These are phyloP conservation scores for Trichogramma dendrolimi DNA, from an alignment of 2,888 invertebrate species.

Conservation along the genomic window DNA sequence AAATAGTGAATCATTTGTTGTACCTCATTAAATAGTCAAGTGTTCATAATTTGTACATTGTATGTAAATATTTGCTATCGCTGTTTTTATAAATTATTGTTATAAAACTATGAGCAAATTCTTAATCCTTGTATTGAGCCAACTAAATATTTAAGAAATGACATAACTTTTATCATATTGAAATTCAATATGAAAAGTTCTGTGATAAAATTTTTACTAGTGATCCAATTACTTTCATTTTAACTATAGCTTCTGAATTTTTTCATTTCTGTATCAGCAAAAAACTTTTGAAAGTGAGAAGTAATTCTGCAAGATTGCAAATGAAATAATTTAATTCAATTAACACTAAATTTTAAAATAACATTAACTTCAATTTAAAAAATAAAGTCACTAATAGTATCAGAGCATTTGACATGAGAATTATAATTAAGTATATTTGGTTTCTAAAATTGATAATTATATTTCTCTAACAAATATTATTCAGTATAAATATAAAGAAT, in stretches of 20 bases:
- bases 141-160: too few relatives aligned
- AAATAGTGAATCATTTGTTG: too few relatives aligned
- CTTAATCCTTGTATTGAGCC: background rate
- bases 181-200: too few relatives aligned
- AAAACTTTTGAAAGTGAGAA: too few relatives aligned
- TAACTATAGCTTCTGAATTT: too few relatives aligned
- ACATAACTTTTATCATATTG: too few relatives aligned
- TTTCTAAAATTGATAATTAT: background rate
- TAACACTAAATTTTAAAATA: background rate
- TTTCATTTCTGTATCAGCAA: too few relatives aligned
- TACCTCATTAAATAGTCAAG: too few relatives aligned
- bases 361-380: background rate
- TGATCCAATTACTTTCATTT: too few relatives aligned
- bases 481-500: background rate
- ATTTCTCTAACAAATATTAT: background rate
- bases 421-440: background rate
- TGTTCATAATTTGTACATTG: background rate
- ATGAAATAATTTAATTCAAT: too few relatives aligned
- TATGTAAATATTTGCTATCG: background rate
- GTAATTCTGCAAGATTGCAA: too few relatives aligned
- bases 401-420: background rate
- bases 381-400: background rate
- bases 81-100: conserved; percentile 9
- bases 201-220: too few relatives aligned
- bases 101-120: background rate